Percentiles rank a stretch among this genome's conserved stretches.
Conservation (phyloP, 2,113 vertebrate species). For the Scartelaos histophorus region DNA sequence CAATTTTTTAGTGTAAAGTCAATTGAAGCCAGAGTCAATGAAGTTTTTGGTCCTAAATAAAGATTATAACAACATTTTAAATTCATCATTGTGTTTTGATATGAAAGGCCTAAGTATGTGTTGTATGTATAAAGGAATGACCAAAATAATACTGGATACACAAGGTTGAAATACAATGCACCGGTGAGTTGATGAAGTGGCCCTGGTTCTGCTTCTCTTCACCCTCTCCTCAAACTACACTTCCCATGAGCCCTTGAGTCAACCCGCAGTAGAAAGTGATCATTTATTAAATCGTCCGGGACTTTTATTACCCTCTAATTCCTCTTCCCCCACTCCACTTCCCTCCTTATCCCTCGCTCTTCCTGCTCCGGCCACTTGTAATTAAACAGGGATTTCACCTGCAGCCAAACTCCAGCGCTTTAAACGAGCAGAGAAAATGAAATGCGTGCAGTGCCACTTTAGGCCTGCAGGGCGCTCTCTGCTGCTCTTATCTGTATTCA, state of each 20-base stretch:
- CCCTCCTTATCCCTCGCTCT: conserved; percentile 52
- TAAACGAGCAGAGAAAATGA: conserved; percentile 51
- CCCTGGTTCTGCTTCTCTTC: conserved; percentile 37
- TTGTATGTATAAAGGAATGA: too few species aligned
- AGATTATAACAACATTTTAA: too few species aligned
- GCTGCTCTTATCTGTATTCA: conserved; percentile 53
- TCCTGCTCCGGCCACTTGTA: conserved; percentile 49
- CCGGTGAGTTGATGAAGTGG: conserved; percentile 22
- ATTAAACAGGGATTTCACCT: conserved; percentile 71
- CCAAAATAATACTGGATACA: too few species aligned
- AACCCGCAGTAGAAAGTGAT: conserved; percentile 53
- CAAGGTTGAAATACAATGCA: not conserved
- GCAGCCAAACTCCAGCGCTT: conserved; percentile 58
- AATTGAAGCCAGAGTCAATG: too few species aligned
- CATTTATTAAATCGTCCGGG: conserved; percentile 66
- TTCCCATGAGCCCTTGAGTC: conserved; percentile 39
- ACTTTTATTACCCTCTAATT: conserved; percentile 74
- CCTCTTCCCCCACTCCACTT: conserved; percentile 53
- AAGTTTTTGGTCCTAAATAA: too few species aligned
- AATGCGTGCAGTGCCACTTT: conserved; percentile 49
- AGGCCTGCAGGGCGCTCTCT: conserved; percentile 52
- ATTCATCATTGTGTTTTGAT: too few species aligned
- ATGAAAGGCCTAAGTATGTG: too few species aligned
- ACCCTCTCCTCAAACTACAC: conserved; percentile 14
- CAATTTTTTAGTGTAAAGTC: too few species aligned